phyloP scores from a whole-genome alignment of 2,888 invertebrate species.

The Amblyjoppa fuscipennis region DNA sequence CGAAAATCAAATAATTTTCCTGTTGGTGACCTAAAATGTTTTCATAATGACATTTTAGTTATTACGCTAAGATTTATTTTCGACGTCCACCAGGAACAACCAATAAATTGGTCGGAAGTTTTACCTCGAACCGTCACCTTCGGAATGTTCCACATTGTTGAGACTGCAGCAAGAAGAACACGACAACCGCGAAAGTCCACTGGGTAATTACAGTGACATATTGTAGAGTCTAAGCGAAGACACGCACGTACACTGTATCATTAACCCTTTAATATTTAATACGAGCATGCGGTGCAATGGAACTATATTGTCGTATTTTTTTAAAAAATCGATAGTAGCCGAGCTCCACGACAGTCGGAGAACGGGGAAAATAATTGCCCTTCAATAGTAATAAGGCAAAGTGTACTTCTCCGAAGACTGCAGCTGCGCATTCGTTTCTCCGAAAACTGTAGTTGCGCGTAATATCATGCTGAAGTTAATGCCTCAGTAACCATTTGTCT shows the following conservation, averaged over 20 bases:
- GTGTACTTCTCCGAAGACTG: not conserved
- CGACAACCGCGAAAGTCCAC: not conserved
- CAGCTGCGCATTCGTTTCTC: not conserved
- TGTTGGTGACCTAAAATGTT: too few relatives aligned
- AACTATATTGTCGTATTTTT: not conserved
- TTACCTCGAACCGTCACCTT: too few relatives aligned
- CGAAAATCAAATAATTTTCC: too few relatives aligned
- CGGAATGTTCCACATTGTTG: too few relatives aligned
- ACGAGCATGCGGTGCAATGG: not conserved
- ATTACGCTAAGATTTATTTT: too few relatives aligned
- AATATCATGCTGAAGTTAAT: not conserved
- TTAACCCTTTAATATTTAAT: not conserved
- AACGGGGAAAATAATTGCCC: not conserved
- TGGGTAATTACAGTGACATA: not conserved
- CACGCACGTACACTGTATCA: not conserved
- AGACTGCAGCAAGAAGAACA: not conserved
- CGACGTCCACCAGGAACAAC: not conserved
- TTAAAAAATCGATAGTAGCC: not conserved
- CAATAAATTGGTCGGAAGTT: not conserved
- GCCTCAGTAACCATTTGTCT: not conserved
- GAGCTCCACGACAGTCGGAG: not conserved
- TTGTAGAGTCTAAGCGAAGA: not conserved
- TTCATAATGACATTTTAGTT: too few relatives aligned
- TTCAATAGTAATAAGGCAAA: not conserved
- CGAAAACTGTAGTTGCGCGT: not conserved